Conservation (phyloP, 2,797 vertebrate species). For the Callimico goeldii region DNA sequence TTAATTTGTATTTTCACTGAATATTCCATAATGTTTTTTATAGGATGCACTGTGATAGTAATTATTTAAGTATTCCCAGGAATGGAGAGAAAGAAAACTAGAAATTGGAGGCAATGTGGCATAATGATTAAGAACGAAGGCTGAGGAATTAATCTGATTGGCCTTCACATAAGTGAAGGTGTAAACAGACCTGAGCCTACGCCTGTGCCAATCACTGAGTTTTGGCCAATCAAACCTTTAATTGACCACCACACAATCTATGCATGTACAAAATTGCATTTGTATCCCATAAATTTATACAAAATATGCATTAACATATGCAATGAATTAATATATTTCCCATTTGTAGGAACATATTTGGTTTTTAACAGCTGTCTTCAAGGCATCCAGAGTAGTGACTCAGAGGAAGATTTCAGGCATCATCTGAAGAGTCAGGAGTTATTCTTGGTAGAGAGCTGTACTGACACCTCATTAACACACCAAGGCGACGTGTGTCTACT, state of each 20-base stretch:
- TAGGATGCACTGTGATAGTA: not conserved
- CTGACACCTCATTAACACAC: not conserved
- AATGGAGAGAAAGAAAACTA: not conserved
- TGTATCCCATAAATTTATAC: not conserved
- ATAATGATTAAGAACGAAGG: not conserved
- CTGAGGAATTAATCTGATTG: not conserved
- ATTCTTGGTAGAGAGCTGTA: not conserved
- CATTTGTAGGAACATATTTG: not conserved
- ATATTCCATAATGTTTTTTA: not conserved
- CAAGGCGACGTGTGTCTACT: too few species aligned
- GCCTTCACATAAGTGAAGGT: too few species aligned
- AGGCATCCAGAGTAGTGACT: not conserved
- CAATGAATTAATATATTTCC: not conserved
- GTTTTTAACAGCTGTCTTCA: not conserved
- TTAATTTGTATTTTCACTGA: not conserved
- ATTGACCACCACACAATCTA: not conserved
- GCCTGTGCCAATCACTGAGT: too few species aligned
- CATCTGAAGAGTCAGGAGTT: not conserved
- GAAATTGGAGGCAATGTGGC: not conserved
- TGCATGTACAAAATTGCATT: not conserved
- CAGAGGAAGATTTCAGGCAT: not conserved
- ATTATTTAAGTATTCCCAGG: not conserved
- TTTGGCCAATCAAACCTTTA: not conserved
- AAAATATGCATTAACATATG: not conserved
- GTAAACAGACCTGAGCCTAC: too few species aligned